A percentile compares a stretch with the other conserved stretches of the same genome.
Conservation (phyloP, 1,140 invertebrate genomes). For the Zaprionus camerounensis region DNA sequence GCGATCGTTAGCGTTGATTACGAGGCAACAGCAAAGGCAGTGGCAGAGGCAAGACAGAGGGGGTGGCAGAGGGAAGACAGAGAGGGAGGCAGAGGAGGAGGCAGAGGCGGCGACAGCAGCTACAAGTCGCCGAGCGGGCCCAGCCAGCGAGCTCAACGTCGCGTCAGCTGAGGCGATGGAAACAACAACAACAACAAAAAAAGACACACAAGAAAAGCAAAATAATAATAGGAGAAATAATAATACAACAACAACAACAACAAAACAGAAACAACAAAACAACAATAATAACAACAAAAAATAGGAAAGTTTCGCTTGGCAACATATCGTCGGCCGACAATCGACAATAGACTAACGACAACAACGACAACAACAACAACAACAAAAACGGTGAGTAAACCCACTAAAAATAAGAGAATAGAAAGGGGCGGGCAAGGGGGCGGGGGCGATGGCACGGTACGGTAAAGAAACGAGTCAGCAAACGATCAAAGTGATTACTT, state of each 20-base stretch:
- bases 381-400: conserved; percentile 43
- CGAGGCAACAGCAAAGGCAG: conserved; percentile 32
- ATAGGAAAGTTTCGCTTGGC: conserved; percentile 57
- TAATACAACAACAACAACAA: conserved; percentile 8
- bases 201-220: conserved; percentile 32
- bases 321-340: conserved; percentile 47
- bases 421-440: neutral
- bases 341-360: conserved; percentile 33
- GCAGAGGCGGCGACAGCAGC: conserved; percentile 8
- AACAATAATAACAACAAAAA: conserved; percentile 19
- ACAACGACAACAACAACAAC: conserved; percentile 12
- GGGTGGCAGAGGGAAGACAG: neutral
- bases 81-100: conserved; percentile 30
- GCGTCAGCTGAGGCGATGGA: conserved; percentile 31
- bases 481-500: conserved; percentile 56
- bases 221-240: conserved; percentile 25
- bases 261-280: conserved; percentile 20
- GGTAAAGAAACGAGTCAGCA: conserved; percentile 37
- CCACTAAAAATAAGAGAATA: conserved; percentile 32
- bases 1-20: conserved; percentile 57
- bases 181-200: conserved; percentile 13
- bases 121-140: conserved; percentile 4
- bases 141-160: conserved; percentile 26
- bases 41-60: neutral
- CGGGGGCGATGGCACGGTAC: neutral